phyloP scores from a whole-genome alignment of 2,888 invertebrate species.

The Lydus trimaculatus region DNA sequence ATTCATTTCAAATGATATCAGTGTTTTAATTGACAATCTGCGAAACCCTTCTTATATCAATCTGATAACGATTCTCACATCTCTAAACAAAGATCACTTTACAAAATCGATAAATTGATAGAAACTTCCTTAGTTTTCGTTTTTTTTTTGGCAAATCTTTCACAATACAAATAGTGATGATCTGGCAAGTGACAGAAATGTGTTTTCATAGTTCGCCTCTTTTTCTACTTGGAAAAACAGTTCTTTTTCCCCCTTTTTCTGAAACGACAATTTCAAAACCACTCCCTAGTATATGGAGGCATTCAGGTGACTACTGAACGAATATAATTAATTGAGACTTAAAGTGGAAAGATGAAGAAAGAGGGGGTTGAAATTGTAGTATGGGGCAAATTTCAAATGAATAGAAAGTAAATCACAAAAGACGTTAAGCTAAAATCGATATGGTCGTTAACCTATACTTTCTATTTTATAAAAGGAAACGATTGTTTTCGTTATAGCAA shows the following conservation, averaged over 20 bases:
- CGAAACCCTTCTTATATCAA: conserved; percentile 12
- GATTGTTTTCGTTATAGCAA: conserved; percentile 35
- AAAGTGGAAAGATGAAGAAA: conserved; percentile 19
- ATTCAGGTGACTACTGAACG: conserved; percentile 29
- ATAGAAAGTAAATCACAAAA: conserved; percentile 41
- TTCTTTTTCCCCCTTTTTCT: not conserved
- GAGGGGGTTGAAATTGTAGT: not conserved
- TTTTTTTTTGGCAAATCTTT: conserved; percentile 17
- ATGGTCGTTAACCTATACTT: conserved; percentile 36
- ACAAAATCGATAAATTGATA: conserved; percentile 5
- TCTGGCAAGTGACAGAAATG: conserved; percentile 23
- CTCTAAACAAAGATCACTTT: not conserved
- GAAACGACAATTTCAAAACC: conserved; percentile 1
- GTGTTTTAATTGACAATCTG: conserved; percentile 19
- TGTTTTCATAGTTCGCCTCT: not conserved
- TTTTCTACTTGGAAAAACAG: not conserved
- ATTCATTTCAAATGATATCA: conserved; percentile 19
- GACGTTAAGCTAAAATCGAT: conserved; percentile 40
- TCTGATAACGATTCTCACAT: not conserved
- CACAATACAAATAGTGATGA: conserved; percentile 17
- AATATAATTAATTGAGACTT: conserved; percentile 35
- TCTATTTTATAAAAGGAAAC: conserved; percentile 32
- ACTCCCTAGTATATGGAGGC: conserved; percentile 13
- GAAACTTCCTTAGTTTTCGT: not conserved
- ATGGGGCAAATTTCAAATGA: conserved; percentile 31